These are phyloP conservation scores for Fulmarus glacialis DNA, from an alignment of 2,113 vertebrate genomes.

Conservation along the genomic window DNA sequence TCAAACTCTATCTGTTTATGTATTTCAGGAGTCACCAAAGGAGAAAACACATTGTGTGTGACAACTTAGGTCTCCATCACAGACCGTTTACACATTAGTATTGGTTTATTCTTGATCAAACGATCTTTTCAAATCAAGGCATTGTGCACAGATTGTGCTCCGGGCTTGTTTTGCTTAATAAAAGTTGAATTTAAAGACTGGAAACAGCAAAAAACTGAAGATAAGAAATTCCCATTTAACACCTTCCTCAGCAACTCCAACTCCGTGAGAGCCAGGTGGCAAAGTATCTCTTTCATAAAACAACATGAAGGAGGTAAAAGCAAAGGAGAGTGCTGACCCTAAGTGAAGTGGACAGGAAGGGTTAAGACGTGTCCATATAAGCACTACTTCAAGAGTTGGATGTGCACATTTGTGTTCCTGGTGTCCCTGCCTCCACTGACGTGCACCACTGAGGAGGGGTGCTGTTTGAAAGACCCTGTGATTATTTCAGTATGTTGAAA, in stretches of 20 bases:
- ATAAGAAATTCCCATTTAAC: not conserved
- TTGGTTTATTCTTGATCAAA: not conserved
- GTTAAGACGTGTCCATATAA: not conserved
- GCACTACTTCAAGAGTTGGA: not conserved
- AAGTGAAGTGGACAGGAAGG: not conserved
- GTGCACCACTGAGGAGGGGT: not conserved
- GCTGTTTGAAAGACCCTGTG: not conserved
- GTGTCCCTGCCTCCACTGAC: not conserved
- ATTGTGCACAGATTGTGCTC: not conserved
- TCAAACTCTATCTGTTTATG: conserved; percentile 21
- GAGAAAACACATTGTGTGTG: not conserved
- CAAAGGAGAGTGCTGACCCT: not conserved
- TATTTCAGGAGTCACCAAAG: conserved; percentile 33
- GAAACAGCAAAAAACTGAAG: not conserved
- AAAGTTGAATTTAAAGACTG: not conserved
- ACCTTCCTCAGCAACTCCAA: not conserved
- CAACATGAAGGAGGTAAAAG: not conserved
- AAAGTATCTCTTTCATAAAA: not conserved
- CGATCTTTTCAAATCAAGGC: not conserved
- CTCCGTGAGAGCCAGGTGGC: not conserved
- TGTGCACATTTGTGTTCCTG: not conserved
- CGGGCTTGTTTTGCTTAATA: not conserved
- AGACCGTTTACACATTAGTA: not conserved
- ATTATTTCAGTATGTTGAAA: not conserved
- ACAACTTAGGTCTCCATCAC: not conserved